phyloP scores from a whole-genome alignment of 2,797 vertebrate species.

The Gallinago nigripennis region DNA sequence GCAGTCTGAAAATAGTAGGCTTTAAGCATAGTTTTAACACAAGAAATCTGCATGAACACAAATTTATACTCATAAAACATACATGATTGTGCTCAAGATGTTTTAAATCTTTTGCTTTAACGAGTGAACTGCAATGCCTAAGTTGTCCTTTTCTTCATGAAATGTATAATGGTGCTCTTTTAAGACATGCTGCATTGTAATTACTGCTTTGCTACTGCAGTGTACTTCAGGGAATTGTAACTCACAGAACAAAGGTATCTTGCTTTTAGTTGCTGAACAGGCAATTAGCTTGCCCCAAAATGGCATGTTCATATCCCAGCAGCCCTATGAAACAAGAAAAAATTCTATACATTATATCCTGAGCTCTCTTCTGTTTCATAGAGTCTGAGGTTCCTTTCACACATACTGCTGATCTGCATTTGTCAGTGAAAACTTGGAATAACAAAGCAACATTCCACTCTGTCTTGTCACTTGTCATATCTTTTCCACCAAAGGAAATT shows the following conservation, averaged over 20 bases:
- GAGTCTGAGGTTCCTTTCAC: neutral
- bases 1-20: neutral
- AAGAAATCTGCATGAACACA: neutral
- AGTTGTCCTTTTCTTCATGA: conserved; percentile 19
- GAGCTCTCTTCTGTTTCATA: neutral
- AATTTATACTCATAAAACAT: conserved; percentile 35
- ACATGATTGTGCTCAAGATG: neutral
- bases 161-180: conserved; percentile 49
- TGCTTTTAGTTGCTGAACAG: conserved; percentile 58
- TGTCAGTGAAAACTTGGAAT: conserved; percentile 40
- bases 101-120: conserved; percentile 38
- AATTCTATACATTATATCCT: conserved; percentile 1
- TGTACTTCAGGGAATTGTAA: conserved; percentile 59
- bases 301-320: conserved; percentile 22
- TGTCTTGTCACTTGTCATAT: neutral
- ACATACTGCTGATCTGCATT: neutral
- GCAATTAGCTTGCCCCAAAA: conserved; percentile 55
- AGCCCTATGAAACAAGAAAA: conserved; percentile 25
- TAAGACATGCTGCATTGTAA: conserved; percentile 58
- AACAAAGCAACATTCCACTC: conserved; percentile 14
- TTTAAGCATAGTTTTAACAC: neutral
- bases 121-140: neutral
- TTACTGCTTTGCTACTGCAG: conserved; percentile 32
- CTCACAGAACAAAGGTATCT: conserved; percentile 48
- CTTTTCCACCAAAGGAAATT: neutral